phyloP scores from a whole-genome alignment of 2,888 invertebrate genomes.

The Ormia ochracea region DNA sequence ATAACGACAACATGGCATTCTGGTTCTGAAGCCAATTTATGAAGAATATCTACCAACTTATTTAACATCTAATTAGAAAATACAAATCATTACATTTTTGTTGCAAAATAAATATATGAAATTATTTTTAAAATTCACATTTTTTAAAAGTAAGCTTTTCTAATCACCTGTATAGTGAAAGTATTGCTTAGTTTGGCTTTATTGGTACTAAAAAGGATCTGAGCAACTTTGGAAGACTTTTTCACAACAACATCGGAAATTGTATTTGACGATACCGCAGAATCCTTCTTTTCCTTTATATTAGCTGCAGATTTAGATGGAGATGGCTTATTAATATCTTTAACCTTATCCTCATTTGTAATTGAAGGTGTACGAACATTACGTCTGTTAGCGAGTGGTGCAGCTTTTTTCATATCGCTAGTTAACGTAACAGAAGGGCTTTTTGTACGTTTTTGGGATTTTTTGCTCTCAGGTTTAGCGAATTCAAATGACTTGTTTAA shows the following conservation, averaged over 20 bases:
- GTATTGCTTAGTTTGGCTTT: conserved; percentile 81
- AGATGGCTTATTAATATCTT: conserved; percentile 18
- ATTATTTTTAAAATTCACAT: too few relatives aligned
- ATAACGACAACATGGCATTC: conserved; percentile 82
- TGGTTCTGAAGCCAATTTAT: conserved; percentile 81
- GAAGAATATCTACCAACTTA: conserved; percentile 84
- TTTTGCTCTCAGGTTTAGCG: conserved; percentile 72
- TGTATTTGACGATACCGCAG: background rate
- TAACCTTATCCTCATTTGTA: conserved; percentile 52
- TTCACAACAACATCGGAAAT: conserved; percentile 64
- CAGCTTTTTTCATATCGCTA: conserved; percentile 69
- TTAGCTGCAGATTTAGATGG: conserved; percentile 6
- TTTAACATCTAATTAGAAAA: conserved; percentile 80
- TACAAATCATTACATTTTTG: background rate
- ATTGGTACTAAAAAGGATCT: conserved; percentile 80
- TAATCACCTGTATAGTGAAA: conserved; percentile 80
- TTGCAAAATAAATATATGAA: background rate
- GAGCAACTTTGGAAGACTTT: conserved; percentile 78
- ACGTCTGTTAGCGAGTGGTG: conserved; percentile 29
- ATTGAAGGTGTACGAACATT: conserved; percentile 56
- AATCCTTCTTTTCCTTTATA: conserved; percentile 36
- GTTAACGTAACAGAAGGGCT: conserved; percentile 69
- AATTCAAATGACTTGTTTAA: conserved; percentile 71
- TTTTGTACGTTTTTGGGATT: conserved; percentile 64
- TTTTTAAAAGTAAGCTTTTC: background rate